A percentile compares a stretch with the other conserved stretches of the same genome.
Conservation (phyloP, 2,113 vertebrate genomes). For the Felis catus region F.catus_Fca126_mat1.0 CM031420.1:157471001-157471500, state of each 20-base stretch:
- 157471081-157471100: neutral
- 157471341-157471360: neutral
- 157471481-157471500: neutral
- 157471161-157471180: neutral
- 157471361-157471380: neutral
- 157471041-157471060: neutral
- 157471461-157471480: neutral
- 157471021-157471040: neutral
- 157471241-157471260: neutral
- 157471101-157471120: neutral
- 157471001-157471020: neutral
- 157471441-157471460: neutral
- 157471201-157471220: neutral
- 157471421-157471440: neutral
- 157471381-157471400: neutral
- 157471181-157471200: neutral
- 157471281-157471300: neutral
- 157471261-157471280: neutral
- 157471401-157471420: neutral
- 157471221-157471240: neutral
- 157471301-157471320: neutral
- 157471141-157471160: neutral
- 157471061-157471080: neutral
- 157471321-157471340: neutral
- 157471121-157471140: neutral